A percentile compares a stretch with the other conserved stretches of the same genome.
phyloP scores from a whole-genome alignment of 1,140 invertebrate genomes.

The Drosophila pachea region DNA sequence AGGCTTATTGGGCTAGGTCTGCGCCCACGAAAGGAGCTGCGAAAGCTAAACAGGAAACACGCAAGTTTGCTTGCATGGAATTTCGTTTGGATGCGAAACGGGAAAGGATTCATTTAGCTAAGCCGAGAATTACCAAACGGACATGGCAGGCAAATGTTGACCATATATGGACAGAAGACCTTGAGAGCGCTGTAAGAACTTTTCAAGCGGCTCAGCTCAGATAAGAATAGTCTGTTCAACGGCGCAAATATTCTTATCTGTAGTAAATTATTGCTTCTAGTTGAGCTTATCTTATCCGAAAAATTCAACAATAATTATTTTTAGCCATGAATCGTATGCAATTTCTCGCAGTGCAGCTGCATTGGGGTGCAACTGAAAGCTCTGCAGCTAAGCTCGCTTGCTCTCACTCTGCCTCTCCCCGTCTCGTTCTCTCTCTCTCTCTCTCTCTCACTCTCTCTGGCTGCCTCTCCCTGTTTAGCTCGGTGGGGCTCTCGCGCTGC shows the following conservation, averaged over 20 bases:
- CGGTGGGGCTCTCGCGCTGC: constrained; percentile 6
- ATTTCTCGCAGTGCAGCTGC: constrained; percentile 31
- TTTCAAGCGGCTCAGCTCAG: background rate
- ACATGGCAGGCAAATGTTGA: background rate
- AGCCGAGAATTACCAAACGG: background rate
- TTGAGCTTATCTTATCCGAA: constrained; percentile 12
- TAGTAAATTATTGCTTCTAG: background rate
- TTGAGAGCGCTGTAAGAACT: background rate
- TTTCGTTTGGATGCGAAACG: background rate
- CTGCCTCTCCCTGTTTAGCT: background rate
- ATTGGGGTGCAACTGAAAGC: constrained; percentile 9
- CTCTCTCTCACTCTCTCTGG: constrained; percentile 7
- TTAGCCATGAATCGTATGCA: background rate
- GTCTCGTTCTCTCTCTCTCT: constrained; percentile 1
- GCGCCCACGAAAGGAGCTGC: constrained; percentile 1
- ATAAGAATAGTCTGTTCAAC: background rate
- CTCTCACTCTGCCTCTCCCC: constrained; percentile 2
- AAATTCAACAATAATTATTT: background rate
- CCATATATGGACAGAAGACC: background rate
- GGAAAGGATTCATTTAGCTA: background rate
- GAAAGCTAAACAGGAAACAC: constrained; percentile 6
- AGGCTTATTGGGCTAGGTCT: constrained; percentile 28
- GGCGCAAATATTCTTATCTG: background rate
- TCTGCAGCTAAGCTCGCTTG: constrained; percentile 10
- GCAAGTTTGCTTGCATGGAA: background rate